Evolutionary conservation across 2,888 invertebrate genomes (phyloP).

Genomic region (Nephrotoma guestfalica): DNA sequence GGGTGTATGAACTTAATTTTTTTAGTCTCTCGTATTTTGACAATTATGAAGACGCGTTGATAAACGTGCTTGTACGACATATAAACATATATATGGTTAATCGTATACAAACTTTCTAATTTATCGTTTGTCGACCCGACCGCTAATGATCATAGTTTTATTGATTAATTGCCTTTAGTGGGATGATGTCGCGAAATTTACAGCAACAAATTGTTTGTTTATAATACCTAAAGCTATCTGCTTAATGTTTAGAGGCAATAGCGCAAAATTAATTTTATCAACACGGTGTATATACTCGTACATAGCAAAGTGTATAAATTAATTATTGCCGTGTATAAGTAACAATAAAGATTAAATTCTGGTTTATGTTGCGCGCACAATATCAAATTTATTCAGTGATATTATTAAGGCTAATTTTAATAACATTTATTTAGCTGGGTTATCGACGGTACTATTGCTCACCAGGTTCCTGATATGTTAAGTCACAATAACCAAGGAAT

Average conservation of each 20-base stretch:
- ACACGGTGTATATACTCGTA: background rate
- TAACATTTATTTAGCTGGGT: background rate
- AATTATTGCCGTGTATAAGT: background rate
- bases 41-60: background rate
- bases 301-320: background rate
- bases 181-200: background rate
- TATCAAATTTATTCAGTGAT: background rate
- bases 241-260: background rate
- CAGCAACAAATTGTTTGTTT: background rate
- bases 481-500: background rate
- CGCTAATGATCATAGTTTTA: background rate
- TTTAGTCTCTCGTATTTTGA: background rate
- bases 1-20: background rate
- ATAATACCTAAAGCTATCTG: background rate
- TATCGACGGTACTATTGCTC: background rate
- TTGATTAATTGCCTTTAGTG: background rate
- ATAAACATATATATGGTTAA: too few relatives aligned
- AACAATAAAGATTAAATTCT: background rate
- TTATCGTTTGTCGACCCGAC: background rate
- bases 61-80: background rate
- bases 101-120: background rate
- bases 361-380: background rate
- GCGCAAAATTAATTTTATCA: background rate
- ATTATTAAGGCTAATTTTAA: background rate
- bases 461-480: background rate